Evolutionary conservation across 2,888 invertebrate genomes (phyloP).

Genomic region (Callyntrura guangdongensis): DNA sequence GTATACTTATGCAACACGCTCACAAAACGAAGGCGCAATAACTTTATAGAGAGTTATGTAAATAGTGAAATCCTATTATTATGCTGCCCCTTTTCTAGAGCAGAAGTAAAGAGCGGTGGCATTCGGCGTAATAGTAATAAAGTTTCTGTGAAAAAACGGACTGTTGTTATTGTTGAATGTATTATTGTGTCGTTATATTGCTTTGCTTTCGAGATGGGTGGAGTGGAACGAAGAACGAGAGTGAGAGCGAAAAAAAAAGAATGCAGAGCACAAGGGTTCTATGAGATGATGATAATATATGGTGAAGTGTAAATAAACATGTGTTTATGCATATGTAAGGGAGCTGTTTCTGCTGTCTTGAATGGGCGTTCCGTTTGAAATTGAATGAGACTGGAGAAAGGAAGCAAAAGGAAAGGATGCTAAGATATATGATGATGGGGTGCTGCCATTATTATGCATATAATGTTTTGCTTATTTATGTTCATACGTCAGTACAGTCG

Average conservation of each 20-base stretch:
- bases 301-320: conserved; percentile 81
- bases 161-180: conserved; percentile 53
- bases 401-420: conserved; percentile 47
- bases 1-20: background rate
- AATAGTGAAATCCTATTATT: conserved; percentile 51
- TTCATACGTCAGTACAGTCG: conserved; percentile 60
- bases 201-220: conserved; percentile 64
- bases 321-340: conserved; percentile 79
- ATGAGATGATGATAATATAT: conserved; percentile 67
- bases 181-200: conserved; percentile 61
- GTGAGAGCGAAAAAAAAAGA: background rate
- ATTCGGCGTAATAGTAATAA: conserved; percentile 52
- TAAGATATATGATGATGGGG: conserved; percentile 72
- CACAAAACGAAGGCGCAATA: conserved; percentile 7
- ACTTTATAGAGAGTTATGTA: conserved; percentile 35
- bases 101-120: conserved; percentile 46
- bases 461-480: conserved; percentile 65
- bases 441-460: conserved; percentile 74
- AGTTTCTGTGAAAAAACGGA: conserved; percentile 49
- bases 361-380: conserved; percentile 74
- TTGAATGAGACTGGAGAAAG: conserved; percentile 77
- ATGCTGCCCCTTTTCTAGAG: conserved; percentile 39
- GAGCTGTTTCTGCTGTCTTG: conserved; percentile 48
- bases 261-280: conserved; percentile 1
- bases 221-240: conserved; percentile 65